Evolutionary conservation across 2,888 invertebrate species (phyloP).

Genomic region (Mimas tiliae): DNA sequence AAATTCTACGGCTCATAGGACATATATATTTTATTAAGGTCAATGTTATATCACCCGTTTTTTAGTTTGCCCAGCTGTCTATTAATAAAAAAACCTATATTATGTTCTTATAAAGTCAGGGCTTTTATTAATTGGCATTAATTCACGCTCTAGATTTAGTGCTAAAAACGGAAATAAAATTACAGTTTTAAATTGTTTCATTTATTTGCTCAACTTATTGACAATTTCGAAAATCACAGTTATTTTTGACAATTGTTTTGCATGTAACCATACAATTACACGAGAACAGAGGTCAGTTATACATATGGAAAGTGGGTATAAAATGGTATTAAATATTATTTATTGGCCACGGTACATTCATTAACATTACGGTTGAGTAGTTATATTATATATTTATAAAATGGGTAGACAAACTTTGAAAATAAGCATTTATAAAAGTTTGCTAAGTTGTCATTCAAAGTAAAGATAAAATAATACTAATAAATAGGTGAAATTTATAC

Average conservation of each 20-base stretch:
- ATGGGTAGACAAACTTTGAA: slow-evolving; percentile 58
- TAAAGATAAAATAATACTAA: slow-evolving; percentile 44
- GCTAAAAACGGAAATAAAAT: slow-evolving; percentile 8
- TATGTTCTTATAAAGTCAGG: too few species aligned
- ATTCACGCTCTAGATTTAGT: not conserved
- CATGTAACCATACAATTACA: slow-evolving; percentile 79
- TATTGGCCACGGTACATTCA: slow-evolving; percentile 82
- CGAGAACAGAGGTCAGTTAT: slow-evolving; percentile 74
- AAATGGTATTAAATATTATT: slow-evolving; percentile 80
- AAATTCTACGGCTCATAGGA: too few species aligned
- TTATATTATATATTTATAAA: slow-evolving; percentile 63
- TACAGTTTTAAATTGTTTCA: slow-evolving; percentile 67
- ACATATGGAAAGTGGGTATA: slow-evolving; percentile 81
- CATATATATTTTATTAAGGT: too few species aligned
- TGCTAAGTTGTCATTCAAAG: slow-evolving; percentile 43
- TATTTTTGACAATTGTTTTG: slow-evolving; percentile 81
- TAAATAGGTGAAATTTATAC: slow-evolving; percentile 47
- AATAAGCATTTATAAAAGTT: slow-evolving; percentile 33
- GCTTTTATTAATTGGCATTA: too few species aligned
- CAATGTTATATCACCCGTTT: too few species aligned
- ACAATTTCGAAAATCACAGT: slow-evolving; percentile 85
- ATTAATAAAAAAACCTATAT: too few species aligned
- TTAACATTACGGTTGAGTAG: slow-evolving; percentile 66
- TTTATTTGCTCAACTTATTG: slow-evolving; percentile 85
- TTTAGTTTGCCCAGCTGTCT: too few species aligned